A percentile compares a stretch with the other conserved stretches of the same genome.
Conservation (phyloP, 2,113 vertebrate genomes). For the Onychorhynchus coronatus region DNA sequence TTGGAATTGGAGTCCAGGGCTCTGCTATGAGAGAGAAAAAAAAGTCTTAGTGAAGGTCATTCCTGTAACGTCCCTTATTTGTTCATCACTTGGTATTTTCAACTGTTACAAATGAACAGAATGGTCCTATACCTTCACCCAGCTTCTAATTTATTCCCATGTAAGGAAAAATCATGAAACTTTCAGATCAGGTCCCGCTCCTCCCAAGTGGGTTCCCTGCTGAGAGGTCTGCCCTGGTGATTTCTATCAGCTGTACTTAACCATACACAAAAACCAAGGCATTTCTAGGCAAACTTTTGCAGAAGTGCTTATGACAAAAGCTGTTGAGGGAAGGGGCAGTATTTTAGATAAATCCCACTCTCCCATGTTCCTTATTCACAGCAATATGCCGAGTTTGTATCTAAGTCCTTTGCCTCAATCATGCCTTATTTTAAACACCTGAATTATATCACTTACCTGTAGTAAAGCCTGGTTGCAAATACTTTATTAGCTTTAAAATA, state of each 20-base stretch:
- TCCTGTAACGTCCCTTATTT: neutral
- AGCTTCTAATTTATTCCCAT: neutral
- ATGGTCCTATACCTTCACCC: neutral
- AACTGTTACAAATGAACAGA: neutral
- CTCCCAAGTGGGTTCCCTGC: neutral
- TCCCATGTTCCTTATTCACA: neutral
- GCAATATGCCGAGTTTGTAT: neutral
- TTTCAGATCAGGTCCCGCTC: neutral
- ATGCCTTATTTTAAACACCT: neutral
- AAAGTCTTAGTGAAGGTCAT: neutral
- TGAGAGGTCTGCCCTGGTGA: neutral
- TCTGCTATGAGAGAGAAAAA: neutral
- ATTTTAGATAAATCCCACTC: neutral
- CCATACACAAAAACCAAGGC: accelerated
- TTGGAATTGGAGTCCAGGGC: neutral
- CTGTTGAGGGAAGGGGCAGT: neutral
- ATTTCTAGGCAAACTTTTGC: neutral
- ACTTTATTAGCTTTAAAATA: neutral
- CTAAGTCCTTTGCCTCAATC: neutral
- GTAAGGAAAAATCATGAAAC: neutral
- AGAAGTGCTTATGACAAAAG: neutral
- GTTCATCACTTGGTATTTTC: neutral
- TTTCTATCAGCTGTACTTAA: neutral
- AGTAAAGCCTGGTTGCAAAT: neutral
- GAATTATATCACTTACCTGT: neutral